Percentiles rank a stretch among this genome's conserved stretches.
These are phyloP conservation scores for Lamproptera curius DNA, from an alignment of 2,888 invertebrate genomes.

Conservation along the genomic window DNA sequence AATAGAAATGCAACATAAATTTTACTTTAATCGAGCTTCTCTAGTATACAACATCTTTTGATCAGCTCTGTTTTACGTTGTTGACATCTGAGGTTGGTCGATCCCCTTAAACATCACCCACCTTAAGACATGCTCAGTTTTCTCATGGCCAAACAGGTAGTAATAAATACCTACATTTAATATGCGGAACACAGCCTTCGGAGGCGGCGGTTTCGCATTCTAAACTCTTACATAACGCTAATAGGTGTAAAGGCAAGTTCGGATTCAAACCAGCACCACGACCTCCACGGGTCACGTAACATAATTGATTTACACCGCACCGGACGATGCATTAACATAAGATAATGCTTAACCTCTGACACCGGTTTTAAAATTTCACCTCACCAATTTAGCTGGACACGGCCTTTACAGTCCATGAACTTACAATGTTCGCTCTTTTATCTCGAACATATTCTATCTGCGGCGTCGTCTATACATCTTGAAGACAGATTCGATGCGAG, in stretches of 20 bases:
- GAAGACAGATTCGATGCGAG: too few species aligned
- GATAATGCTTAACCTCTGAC: slow-evolving; percentile 74
- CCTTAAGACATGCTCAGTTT: too few species aligned
- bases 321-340: slow-evolving; percentile 72
- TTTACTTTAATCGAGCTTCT: too few species aligned
- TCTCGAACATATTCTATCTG: too few species aligned
- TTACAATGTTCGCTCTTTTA: not conserved
- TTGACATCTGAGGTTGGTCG: too few species aligned
- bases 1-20: too few species aligned
- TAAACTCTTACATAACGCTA: slow-evolving; percentile 46
- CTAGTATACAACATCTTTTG: too few species aligned
- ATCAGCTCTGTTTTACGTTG: too few species aligned
- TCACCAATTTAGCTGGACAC: slow-evolving; percentile 42
- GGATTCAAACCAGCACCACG: slow-evolving; percentile 46
- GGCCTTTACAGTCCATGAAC: slow-evolving; percentile 10
- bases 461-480: too few species aligned
- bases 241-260: slow-evolving; percentile 52
- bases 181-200: slow-evolving; percentile 21
- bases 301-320: slow-evolving; percentile 73
- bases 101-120: too few species aligned
- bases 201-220: slow-evolving; percentile 29
- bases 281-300: slow-evolving; percentile 64
- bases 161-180: slow-evolving; percentile 4
- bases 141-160: too few species aligned
- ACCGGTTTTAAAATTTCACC: slow-evolving; percentile 65